Conservation (phyloP, 2,113 vertebrate species). For the Pterocles gutturalis region DNA sequence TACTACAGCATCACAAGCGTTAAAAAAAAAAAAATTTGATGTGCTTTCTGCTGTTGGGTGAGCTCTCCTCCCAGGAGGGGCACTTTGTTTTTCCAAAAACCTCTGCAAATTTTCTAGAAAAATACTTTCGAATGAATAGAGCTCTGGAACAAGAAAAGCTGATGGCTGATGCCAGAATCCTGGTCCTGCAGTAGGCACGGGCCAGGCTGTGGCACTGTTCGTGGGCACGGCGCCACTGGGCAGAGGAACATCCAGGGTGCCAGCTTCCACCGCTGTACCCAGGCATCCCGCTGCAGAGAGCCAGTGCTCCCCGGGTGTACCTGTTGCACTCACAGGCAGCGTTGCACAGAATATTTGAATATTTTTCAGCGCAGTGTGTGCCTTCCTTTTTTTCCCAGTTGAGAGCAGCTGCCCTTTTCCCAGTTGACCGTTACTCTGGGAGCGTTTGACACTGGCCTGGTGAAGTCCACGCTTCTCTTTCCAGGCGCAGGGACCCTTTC, state of each 20-base stretch:
- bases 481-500: background rate
- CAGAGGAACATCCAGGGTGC: background rate
- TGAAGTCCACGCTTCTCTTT: background rate
- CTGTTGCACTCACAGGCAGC: background rate
- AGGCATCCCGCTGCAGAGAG: background rate
- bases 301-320: background rate
- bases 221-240: background rate
- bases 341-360: fast-evolving
- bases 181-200: fast-evolving
- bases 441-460: background rate
- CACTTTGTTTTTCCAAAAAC: background rate
- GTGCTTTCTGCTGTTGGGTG: background rate
- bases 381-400: background rate
- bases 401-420: background rate
- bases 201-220: background rate
- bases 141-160: background rate
- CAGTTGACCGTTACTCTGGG: fast-evolving
- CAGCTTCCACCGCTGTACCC: background rate
- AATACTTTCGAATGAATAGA: background rate
- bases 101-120: background rate
- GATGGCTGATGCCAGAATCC: background rate
- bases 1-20: background rate
- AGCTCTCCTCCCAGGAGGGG: background rate
- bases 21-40: background rate
- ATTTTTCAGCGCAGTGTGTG: background rate